Base-by-base conservation (phyloP, 2,797 vertebrate species). In the Pelochelys cantorii region DNA sequence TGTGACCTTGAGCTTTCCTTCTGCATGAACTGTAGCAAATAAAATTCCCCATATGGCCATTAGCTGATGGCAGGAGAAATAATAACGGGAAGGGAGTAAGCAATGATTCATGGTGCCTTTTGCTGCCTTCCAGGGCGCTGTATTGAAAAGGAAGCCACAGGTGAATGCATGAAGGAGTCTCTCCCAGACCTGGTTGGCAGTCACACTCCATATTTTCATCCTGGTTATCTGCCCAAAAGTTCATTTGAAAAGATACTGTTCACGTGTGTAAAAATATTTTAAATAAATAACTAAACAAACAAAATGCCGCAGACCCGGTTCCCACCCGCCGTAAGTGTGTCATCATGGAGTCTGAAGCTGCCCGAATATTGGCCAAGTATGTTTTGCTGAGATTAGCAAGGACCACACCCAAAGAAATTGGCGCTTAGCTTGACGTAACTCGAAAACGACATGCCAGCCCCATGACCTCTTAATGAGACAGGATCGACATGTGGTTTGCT, bases 211-310 rank as follows among this genome's bases (percentile, higher is more conserved):
- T 83, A 85, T 88, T 22, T 81, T 54, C 85, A 93, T 79, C 79
- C 71, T 90, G 90, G 94, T 89, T 93, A 95, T 90, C 86, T 77
- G 90, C 80, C 85, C 94, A 92, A 95, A 92, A 81, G 75, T 87
- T 91, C 92, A 96, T 95, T 83, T 87, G 68, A 86, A 94, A 86
- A 78, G 53, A 91, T 20, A 81, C 60, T 37, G 87, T 65, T 92
- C 94, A 90, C 86, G 95, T 86, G 93, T 78, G 53, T 97, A 96
- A 89, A 7, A n/a, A 53, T 42, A 48, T 48, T 48, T 48, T 8
- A 48, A 48, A 48, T 8, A 48, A 48, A 48, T 9, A 48, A 48
- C 7, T 2, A 48, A 42, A 42, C 42, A 42, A 48, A 48, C 7
- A 48, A 86, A 85, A 68, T 62, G 87, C 56, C 75, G 55, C 74